Evolutionary conservation across 2,797 vertebrate species (phyloP).

Genomic region (Crenuchus spilurus): DNA sequence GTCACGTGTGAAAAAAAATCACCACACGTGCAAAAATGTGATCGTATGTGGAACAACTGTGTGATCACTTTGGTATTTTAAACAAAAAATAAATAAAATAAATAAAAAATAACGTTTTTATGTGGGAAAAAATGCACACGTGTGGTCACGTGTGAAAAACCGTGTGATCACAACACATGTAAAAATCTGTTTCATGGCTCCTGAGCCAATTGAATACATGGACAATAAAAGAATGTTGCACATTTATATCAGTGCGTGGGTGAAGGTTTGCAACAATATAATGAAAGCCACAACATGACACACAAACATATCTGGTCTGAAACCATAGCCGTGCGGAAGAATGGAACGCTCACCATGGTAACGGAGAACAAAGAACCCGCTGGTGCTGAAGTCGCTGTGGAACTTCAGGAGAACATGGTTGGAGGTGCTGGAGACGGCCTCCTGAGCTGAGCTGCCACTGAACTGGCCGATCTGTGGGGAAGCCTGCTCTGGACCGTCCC

Average conservation of each 20-base stretch:
- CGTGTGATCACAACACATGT: too few species aligned
- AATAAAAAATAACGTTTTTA: too few species aligned
- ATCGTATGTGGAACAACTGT: too few species aligned
- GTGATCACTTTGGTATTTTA: too few species aligned
- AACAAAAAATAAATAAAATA: too few species aligned
- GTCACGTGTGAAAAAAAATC: too few species aligned
- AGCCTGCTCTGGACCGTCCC: conserved; percentile 95
- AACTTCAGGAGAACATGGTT: conserved; percentile 97
- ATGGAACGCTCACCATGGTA: conserved; percentile 83
- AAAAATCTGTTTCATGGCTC: too few species aligned
- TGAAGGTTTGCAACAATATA: conserved; percentile 19
- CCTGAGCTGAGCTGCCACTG: conserved; percentile 89
- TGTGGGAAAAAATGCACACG: too few species aligned
- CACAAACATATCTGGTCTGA: not conserved
- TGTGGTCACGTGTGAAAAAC: too few species aligned
- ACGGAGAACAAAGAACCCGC: conserved; percentile 94
- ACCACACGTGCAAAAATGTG: too few species aligned
- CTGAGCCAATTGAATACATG: conserved; percentile 6
- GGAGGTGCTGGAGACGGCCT: conserved; percentile 92
- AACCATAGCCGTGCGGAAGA: not conserved
- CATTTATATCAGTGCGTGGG: conserved; percentile 8
- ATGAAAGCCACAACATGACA: conserved; percentile 32
- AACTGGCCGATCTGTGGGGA: conserved; percentile 96
- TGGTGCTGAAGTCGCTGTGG: conserved; percentile 98
- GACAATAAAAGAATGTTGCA: not conserved